phyloP scores from a whole-genome alignment of 1,140 invertebrate species.

The Platyscapa corneri region DNA sequence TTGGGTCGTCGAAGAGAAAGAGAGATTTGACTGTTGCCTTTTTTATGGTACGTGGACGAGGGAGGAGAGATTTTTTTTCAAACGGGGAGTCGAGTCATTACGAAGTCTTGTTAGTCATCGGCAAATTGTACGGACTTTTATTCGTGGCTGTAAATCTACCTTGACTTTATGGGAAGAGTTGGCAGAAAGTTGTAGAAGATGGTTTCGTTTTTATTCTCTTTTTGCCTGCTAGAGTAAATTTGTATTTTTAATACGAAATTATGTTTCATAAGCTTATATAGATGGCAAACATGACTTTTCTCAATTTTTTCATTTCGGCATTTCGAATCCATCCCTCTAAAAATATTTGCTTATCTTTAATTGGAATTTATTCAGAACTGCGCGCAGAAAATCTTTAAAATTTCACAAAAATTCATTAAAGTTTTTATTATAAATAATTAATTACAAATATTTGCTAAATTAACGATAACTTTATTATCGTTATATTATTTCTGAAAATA shows the following conservation, averaged over 20 bases:
- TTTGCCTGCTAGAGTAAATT: slow-evolving; percentile 9
- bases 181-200: background rate
- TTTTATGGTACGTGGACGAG: background rate
- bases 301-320: background rate
- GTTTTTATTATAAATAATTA: no score
- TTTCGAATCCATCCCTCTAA: background rate
- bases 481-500: no score
- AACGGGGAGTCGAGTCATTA: slow-evolving; percentile 18
- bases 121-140: slow-evolving; percentile 47
- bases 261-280: background rate
- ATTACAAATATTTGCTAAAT: no score
- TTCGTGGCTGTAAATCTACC: slow-evolving; percentile 44
- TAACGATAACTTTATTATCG: no score
- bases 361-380: no score
- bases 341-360: background rate
- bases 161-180: slow-evolving; percentile 38
- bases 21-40: background rate
- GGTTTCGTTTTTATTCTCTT: background rate
- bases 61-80: background rate
- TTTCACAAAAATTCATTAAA: no score
- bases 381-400: no score
- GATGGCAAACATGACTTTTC: background rate
- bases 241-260: background rate
- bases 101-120: slow-evolving; percentile 45
- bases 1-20: background rate